Conservation (phyloP, 2,797 vertebrate genomes). For the Ctenochaetus hawaiiensis region DNA sequence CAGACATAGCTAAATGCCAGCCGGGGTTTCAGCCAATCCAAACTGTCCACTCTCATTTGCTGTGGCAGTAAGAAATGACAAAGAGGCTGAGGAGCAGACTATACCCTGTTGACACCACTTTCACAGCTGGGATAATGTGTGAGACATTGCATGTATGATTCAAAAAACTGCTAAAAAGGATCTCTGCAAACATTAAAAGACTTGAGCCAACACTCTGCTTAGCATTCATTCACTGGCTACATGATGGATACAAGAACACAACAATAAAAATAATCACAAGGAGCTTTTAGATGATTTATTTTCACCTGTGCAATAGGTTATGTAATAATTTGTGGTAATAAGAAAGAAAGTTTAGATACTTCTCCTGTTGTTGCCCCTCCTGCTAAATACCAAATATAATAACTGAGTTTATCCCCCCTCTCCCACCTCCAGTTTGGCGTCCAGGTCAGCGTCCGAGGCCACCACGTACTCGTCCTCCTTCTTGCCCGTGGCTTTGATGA, state of each 20-base stretch:
- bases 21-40: constrained; percentile 12
- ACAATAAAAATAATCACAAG: not conserved
- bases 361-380: too few relatives aligned
- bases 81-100: constrained; percentile 7
- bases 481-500: constrained; percentile 92
- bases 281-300: not conserved
- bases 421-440: constrained; percentile 88
- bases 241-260: not conserved
- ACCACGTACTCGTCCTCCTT: constrained; percentile 90
- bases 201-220: not conserved
- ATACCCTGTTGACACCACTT: not conserved
- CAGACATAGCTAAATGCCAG: constrained; percentile 29
- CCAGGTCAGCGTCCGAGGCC: constrained; percentile 89
- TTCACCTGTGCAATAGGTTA: not conserved
- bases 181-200: constrained; percentile 20
- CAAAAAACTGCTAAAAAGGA: not conserved
- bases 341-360: too few relatives aligned
- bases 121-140: not conserved
- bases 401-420: not conserved
- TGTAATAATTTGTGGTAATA: not conserved
- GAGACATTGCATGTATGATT: not conserved
- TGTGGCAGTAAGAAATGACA: not conserved
- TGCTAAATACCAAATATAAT: too few relatives aligned
- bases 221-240: not conserved
- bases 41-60: not conserved